These are phyloP conservation scores for Achlya flavicornis DNA, from an alignment of 2,888 invertebrate species.

Conservation along the genomic window DNA sequence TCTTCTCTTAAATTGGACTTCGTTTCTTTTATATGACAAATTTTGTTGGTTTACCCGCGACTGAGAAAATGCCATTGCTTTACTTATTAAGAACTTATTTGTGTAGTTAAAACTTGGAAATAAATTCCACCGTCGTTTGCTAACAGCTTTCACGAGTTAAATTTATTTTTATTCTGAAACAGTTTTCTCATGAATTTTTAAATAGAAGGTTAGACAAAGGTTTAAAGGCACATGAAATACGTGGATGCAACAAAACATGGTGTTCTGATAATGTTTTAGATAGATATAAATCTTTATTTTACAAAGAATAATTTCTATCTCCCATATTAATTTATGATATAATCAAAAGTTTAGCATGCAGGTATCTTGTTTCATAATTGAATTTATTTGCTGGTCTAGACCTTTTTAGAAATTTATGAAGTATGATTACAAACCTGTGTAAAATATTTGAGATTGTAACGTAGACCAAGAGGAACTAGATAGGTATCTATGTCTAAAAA, in stretches of 20 bases:
- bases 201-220: constrained; percentile 26
- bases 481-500: neutral
- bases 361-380: neutral
- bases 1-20: constrained; percentile 75
- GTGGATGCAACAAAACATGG: constrained; percentile 27
- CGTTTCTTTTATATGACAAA: constrained; percentile 58
- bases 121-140: constrained; percentile 43
- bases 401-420: too few relatives aligned
- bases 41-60: constrained; percentile 50
- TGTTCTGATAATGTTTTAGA: neutral
- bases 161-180: constrained; percentile 19
- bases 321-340: neutral
- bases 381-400: neutral
- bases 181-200: constrained; percentile 28
- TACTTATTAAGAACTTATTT: constrained; percentile 60
- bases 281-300: neutral
- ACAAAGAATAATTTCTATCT: too few relatives aligned
- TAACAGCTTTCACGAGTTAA: constrained; percentile 31
- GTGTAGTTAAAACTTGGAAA: constrained; percentile 57
- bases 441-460: neutral
- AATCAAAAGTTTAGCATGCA: too few relatives aligned
- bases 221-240: constrained; percentile 20
- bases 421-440: neutral
- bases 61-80: constrained; percentile 50
- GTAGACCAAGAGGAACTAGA: neutral